Base-by-base conservation (phyloP, 2,797 vertebrate genomes). In the Siniperca obscura region DNA sequence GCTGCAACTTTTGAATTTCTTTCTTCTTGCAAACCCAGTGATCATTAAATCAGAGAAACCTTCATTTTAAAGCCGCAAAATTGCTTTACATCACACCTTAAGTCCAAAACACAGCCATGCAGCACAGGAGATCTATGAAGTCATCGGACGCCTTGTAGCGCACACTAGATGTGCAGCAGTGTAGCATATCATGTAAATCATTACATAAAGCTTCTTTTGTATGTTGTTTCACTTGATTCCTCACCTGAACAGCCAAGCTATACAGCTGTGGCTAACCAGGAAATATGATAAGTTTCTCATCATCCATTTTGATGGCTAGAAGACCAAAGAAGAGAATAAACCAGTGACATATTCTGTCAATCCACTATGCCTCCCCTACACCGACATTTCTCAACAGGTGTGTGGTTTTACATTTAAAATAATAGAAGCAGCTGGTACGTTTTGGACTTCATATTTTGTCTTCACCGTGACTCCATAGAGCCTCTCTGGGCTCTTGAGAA, bases 391-490 rank as follows among this genome's bases (percentile, higher is more conserved):
- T 2, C 22, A n/a, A 68, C 60, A 70, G 3, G 8, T 17, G 22
- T 53, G 46, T 42, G 38, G 5, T 50, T 60, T 71, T 17, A 56
- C 34, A 38, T 22, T 30, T n/a, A 8, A 44, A 66, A 44, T 5
- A 36, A 52, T 4, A 55, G 21, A 46, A 38, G 44, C 62, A 25
- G 55, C 57, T 19, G 16, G 5, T 48, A 38, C 77, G 64, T 52
- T 71, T 40, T 72, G 27, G 40, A 70, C 50, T 36, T 70, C 12
- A 36, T n/a, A 70, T 55, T 82, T 60, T 56, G 42, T 61, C 53
- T 69, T 82, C n/a, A 74, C n/a, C 62, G 12, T 76, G 70, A 55
- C 52, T 81, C 52, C 59, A 40, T 36, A 30, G 77, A 74, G 74
- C 22, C 70, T 62, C 62, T 42, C 27, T 56, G 53, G 74, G 56